Evolutionary conservation across 1,140 invertebrate species (phyloP).

Genomic region (Drosophila neocordata): DNA sequence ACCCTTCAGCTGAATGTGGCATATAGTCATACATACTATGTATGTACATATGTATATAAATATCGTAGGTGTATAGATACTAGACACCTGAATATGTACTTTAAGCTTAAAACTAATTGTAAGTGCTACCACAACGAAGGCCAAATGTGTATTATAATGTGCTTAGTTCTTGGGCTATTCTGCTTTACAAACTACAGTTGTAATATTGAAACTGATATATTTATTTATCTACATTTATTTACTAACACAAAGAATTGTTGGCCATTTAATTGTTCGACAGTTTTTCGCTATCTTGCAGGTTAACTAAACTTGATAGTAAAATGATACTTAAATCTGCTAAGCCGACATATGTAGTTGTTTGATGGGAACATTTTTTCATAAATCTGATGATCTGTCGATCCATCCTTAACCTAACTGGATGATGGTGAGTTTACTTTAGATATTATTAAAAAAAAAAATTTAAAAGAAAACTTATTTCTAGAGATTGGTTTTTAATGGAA

Average conservation of each 20-base stretch:
- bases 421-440: too few species aligned
- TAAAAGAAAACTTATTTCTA: too few species aligned
- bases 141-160: background rate
- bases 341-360: too few species aligned
- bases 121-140: background rate
- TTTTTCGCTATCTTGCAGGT: background rate
- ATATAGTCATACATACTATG: background rate
- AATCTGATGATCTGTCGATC: too few species aligned
- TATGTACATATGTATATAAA: background rate
- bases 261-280: background rate
- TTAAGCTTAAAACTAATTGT: background rate
- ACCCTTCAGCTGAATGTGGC: conserved; percentile 2
- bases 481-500: too few species aligned
- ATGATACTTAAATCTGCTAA: too few species aligned
- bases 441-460: too few species aligned
- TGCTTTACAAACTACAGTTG: background rate
- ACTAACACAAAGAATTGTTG: background rate
- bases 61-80: conserved; percentile 1
- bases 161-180: background rate
- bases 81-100: background rate
- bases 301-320: too few species aligned
- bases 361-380: too few species aligned
- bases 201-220: background rate
- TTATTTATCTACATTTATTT: background rate
- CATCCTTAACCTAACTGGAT: too few species aligned